A percentile compares a stretch with the other conserved stretches of the same genome.
Conservation (phyloP, 2,888 invertebrate species). For the Coelopa pilipes region DNA sequence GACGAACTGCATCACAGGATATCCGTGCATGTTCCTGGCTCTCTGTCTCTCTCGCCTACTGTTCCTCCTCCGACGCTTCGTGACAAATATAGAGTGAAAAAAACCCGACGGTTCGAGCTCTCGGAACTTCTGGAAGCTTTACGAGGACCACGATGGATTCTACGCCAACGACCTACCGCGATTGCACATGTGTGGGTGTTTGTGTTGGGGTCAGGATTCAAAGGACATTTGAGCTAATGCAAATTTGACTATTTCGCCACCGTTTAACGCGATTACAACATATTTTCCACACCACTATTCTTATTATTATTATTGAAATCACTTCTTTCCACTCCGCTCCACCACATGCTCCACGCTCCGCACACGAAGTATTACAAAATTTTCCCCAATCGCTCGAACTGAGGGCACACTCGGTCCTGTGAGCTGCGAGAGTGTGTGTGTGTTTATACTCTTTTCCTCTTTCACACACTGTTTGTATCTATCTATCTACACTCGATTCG, state of each 20-base stretch:
- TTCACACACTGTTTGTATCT: conserved; percentile 38
- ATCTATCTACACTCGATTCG: conserved; percentile 47
- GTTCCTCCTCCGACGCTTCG: too few species aligned
- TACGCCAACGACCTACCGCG: not conserved
- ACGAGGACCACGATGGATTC: not conserved
- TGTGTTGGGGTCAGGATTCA: too few species aligned
- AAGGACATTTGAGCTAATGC: too few species aligned
- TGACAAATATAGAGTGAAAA: too few species aligned
- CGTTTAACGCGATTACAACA: too few species aligned
- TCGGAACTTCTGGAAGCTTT: not conserved
- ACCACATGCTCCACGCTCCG: too few species aligned
- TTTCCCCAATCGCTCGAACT: not conserved
- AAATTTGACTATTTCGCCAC: too few species aligned
- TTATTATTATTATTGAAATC: not conserved
- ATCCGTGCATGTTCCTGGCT: conserved; percentile 69
- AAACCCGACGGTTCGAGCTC: not conserved
- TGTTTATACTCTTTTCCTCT: not conserved
- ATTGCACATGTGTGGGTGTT: too few species aligned
- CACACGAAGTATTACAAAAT: too few species aligned
- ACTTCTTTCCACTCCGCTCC: not conserved
- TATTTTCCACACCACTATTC: not conserved
- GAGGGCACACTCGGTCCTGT: too few species aligned
- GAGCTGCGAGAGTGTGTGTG: too few species aligned
- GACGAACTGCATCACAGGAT: conserved; percentile 75
- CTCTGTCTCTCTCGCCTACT: too few species aligned